Conservation (phyloP, 2,797 vertebrate species). For the Catharus ustulatus region DNA sequence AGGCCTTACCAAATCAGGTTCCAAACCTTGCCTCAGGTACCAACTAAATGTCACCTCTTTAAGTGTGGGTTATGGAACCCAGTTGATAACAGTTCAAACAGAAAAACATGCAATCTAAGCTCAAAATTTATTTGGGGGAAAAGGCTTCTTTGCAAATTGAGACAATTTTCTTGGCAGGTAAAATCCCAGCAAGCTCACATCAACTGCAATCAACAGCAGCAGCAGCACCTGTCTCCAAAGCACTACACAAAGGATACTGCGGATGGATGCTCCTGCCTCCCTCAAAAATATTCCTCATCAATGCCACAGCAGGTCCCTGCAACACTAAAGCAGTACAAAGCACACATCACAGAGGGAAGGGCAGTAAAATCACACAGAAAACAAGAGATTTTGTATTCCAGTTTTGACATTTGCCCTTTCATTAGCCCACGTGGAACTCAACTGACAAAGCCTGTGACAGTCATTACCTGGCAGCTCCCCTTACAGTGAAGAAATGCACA, state of each 20-base stretch:
- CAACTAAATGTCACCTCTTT: background rate
- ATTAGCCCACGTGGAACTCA: background rate
- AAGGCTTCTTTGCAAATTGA: background rate
- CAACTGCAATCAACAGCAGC: background rate
- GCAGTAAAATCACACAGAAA: background rate
- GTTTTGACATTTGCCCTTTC: background rate
- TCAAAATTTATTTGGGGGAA: fast-evolving
- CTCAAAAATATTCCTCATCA: background rate
- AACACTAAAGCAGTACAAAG: background rate
- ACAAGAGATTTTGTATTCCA: background rate
- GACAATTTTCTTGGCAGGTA: background rate
- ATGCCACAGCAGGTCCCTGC: background rate
- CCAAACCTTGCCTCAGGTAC: background rate
- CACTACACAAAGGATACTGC: background rate
- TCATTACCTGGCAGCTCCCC: background rate
- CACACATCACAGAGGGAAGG: fast-evolving
- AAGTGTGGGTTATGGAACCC: background rate
- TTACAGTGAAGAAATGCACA: background rate
- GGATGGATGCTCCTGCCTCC: background rate
- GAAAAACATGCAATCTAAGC: background rate
- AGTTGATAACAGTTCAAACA: background rate
- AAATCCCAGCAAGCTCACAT: background rate
- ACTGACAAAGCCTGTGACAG: background rate
- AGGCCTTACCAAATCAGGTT: background rate
- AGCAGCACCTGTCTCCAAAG: fast-evolving